A percentile compares a stretch with the other conserved stretches of the same genome.
Evolutionary conservation across 2,797 vertebrate genomes (phyloP).

Genomic region (Ptychadena robeensis): DNA sequence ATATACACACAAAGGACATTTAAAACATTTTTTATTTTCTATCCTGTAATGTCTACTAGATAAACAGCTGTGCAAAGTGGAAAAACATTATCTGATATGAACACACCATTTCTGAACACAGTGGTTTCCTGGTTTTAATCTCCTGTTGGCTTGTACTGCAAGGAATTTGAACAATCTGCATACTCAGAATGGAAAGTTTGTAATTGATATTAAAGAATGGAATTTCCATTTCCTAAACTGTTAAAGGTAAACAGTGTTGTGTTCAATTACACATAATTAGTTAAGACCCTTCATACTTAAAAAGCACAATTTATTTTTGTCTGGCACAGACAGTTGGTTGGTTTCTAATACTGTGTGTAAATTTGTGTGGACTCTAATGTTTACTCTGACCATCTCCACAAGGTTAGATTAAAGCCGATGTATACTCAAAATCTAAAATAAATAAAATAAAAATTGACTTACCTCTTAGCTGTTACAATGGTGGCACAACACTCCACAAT

Average conservation of each 20-base stretch:
- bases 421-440: too few species aligned
- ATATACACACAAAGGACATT: neutral
- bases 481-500: too few species aligned
- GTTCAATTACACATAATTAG: neutral
- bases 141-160: conserved; percentile 16
- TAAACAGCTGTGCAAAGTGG: conserved; percentile 26
- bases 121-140: conserved; percentile 16
- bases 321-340: neutral
- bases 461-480: too few species aligned
- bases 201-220: conserved; percentile 13
- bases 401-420: too few species aligned
- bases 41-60: neutral
- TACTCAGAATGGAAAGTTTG: conserved; percentile 17
- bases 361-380: neutral
- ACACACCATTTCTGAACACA: conserved; percentile 3
- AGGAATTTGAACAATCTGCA: conserved; percentile 9
- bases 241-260: neutral
- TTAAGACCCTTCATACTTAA: neutral
- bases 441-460: too few species aligned
- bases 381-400: too few species aligned
- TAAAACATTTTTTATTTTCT: neutral
- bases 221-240: neutral
- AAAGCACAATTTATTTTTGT: neutral
- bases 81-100: conserved; percentile 34
- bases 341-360: too few species aligned